Base-by-base conservation (phyloP, 2,888 invertebrate species). In the Pristionchus entomophagus region DNA sequence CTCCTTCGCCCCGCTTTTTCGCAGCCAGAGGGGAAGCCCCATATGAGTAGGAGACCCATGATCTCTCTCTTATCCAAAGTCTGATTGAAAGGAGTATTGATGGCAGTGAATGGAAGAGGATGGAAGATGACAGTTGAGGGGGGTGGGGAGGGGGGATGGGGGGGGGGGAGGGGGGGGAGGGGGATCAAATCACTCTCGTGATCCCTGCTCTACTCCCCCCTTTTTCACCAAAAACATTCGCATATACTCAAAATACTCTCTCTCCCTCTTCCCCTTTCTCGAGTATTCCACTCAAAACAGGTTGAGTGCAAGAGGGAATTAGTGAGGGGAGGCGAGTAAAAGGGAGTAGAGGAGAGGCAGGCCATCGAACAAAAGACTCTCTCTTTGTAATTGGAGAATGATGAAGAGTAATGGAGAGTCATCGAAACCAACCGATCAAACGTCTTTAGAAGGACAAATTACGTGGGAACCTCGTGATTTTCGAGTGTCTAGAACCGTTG, bases 271-370 rank as follows among this genome's bases (percentile, higher is more conserved):
- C n/a, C n/a, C 49, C 4, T 26, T 49, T 45, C 45, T 35, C 32
- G 35, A 80, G 12, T n/a, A 65, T 65, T 65, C 65, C 41, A 73
- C 41, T 32, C 49, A 80, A 80, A 80, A 80, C 78, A 80, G 78
- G 78, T 80, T 80, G 51, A 80, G 73, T 73, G 73, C 73, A 73
- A 73, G 22, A 73, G 73, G 41, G 73, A 73, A 73, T 73, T 73
- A 73, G 45, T 22, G 35, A 65, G 35, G 14, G 5, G 35, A 45
- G 73, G 41, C 41, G 73, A 73, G 41, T 73, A 69, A 69, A 69
- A 32, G 41, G 69, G 69, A 41, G 35, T 65, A 65, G 45, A 45
- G 45, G 14, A 45, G 45, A 45, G 45, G 14, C 8, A 45, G 45
- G 14, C 8, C 6, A 45, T 45, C 8, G 8, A 32, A 65, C 65